phyloP scores from a whole-genome alignment of 2,888 invertebrate genomes.

The Phengaris arion region DNA sequence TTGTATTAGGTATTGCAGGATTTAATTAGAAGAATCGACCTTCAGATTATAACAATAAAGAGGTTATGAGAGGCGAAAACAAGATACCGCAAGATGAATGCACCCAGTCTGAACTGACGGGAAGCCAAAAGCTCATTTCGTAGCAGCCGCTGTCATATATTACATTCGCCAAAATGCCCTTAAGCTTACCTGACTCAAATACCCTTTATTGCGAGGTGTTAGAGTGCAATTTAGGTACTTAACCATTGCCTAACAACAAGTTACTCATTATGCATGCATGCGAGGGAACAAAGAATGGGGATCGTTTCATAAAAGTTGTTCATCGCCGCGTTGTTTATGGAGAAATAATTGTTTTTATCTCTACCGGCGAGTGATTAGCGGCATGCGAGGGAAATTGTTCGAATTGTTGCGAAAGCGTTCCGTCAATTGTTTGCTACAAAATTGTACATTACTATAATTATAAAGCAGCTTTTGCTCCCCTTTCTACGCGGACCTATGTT shows the following conservation, averaged over 20 bases:
- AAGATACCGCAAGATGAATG: conserved; percentile 45
- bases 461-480: background rate
- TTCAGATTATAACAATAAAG: background rate
- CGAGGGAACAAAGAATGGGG: conserved; percentile 51
- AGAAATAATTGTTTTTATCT: conserved; percentile 31
- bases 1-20: no score
- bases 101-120: conserved; percentile 50
- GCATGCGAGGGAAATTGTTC: conserved; percentile 16
- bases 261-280: conserved; percentile 50
- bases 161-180: conserved; percentile 63
- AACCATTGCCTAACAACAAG: conserved; percentile 45
- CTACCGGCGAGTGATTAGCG: conserved; percentile 15
- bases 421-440: conserved; percentile 9
- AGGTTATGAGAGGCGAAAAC: background rate
- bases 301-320: conserved; percentile 43
- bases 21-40: no score
- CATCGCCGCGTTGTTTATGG: conserved; percentile 36
- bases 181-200: conserved; percentile 46
- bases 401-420: background rate
- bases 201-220: conserved; percentile 48
- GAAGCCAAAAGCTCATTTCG: conserved; percentile 67
- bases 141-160: conserved; percentile 68
- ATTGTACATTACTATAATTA: background rate
- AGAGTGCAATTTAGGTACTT: conserved; percentile 50
- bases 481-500: background rate